Evolutionary conservation across 30 jellyfish, hydroid and myxozoan species (phyloP).

Genomic region (Catostylus mosaicus): DNA sequence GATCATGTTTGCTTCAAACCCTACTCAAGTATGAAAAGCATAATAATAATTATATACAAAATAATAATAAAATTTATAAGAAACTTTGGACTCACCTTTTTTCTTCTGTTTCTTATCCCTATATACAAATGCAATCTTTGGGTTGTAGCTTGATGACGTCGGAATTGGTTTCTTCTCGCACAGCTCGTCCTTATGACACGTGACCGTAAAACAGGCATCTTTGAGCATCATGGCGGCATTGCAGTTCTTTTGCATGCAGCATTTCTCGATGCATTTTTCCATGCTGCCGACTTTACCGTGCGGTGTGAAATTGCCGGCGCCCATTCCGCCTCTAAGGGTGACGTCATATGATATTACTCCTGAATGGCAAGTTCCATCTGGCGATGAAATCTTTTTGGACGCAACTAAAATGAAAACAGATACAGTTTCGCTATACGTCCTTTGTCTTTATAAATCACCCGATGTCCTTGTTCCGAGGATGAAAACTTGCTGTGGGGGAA

Average conservation of each 20-base stretch:
- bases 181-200: slow-evolving; percentile 82
- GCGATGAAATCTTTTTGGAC: slow-evolving; percentile 58
- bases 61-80: too few species aligned
- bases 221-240: slow-evolving; percentile 97
- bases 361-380: slow-evolving; percentile 93
- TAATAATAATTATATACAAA: too few species aligned
- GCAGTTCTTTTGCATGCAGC: slow-evolving; percentile 82
- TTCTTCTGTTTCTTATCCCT: slow-evolving; percentile 62
- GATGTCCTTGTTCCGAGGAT: too few species aligned
- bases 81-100: slow-evolving; percentile 43
- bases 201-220: slow-evolving; percentile 94
- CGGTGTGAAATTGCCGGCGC: slow-evolving; percentile 97
- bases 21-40: too few species aligned
- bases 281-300: slow-evolving; percentile 93
- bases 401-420: slow-evolving; percentile 53
- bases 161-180: slow-evolving; percentile 95
- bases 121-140: slow-evolving; percentile 90
- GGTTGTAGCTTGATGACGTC: slow-evolving; percentile 86
- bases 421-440: too few species aligned
- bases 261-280: slow-evolving; percentile 87
- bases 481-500: too few species aligned
- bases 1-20: too few species aligned
- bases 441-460: too few species aligned
- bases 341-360: slow-evolving; percentile 97
- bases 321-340: slow-evolving; percentile 91